Percentiles rank a stretch among this genome's conserved stretches.
phyloP scores from a whole-genome alignment of 2,113 vertebrate species.

The Psettodes erumei region DNA sequence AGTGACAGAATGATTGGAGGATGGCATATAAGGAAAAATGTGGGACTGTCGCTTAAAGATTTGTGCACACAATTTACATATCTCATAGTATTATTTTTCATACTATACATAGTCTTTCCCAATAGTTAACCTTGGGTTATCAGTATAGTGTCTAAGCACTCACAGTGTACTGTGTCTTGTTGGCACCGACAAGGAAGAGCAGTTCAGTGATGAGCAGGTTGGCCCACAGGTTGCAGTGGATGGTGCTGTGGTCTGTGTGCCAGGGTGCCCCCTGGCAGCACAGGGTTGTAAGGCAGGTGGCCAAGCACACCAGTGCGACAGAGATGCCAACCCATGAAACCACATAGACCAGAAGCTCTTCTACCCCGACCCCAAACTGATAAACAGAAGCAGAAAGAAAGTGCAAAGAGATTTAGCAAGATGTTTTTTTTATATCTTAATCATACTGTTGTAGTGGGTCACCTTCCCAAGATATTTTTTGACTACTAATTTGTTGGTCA shows the following conservation, averaged over 20 bases:
- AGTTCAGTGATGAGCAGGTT: constrained; percentile 91
- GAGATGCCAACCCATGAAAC: constrained; percentile 95
- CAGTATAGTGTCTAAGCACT: constrained; percentile 34
- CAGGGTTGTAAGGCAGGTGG: constrained; percentile 92
- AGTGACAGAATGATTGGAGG: neutral
- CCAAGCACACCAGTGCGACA: constrained; percentile 92
- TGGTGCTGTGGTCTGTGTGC: constrained; percentile 93
- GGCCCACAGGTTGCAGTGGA: constrained; percentile 86
- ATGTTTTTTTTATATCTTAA: neutral
- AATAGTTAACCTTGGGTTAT: neutral
- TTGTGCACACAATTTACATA: neutral
- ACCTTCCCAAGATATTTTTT: no score
- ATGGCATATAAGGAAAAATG: neutral
- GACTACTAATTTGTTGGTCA: no score
- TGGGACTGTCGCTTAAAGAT: neutral
- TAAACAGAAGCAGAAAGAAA: neutral
- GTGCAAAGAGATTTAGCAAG: neutral
- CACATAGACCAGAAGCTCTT: constrained; percentile 90
- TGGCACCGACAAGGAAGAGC: constrained; percentile 91
- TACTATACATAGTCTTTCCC: neutral
- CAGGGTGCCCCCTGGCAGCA: constrained; percentile 92
- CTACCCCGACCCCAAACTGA: constrained; percentile 87
- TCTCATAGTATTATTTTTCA: neutral
- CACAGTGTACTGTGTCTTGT: constrained; percentile 92
- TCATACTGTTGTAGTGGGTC: no score